A percentile compares a stretch with the other conserved stretches of the same genome.
Evolutionary conservation across 2,888 invertebrate genomes (phyloP).

Genomic region (Onthophagus sagittarius): DNA sequence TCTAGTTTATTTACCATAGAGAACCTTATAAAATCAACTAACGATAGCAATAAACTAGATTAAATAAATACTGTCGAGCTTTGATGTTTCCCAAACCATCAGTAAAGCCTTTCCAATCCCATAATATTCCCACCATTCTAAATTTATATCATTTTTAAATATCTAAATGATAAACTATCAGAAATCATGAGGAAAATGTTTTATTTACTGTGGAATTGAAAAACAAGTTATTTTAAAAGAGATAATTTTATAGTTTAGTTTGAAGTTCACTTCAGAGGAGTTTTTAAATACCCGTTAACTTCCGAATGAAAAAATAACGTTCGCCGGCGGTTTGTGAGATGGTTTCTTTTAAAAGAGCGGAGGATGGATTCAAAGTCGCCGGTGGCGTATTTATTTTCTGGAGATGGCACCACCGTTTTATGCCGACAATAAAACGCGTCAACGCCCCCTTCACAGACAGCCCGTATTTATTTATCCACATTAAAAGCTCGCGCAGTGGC

Average conservation of each 20-base stretch:
- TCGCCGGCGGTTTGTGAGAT: neutral
- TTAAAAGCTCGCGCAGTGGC: conserved; percentile 21
- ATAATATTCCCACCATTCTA: neutral
- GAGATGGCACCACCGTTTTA: conserved; percentile 22
- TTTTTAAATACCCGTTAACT: neutral
- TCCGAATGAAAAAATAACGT: neutral
- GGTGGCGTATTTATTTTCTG: conserved; percentile 20
- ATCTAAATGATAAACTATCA: too few relatives aligned
- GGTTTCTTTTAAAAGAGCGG: neutral
- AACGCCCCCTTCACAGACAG: conserved; percentile 7
- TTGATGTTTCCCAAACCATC: conserved; percentile 35
- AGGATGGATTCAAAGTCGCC: conserved; percentile 18
- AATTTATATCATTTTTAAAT: neutral
- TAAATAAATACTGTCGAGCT: conserved; percentile 39
- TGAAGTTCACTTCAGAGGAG: neutral
- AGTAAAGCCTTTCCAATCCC: neutral
- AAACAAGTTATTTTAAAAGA: too few relatives aligned
- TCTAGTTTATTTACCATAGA: conserved; percentile 49
- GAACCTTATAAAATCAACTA: conserved; percentile 47
- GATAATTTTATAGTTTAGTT: neutral
- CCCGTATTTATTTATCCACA: conserved; percentile 22
- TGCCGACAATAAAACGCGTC: conserved; percentile 23
- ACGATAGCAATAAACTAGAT: conserved; percentile 39
- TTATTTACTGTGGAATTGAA: too few relatives aligned
- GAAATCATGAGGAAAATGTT: too few relatives aligned